Percentiles rank a stretch among this genome's conserved stretches.
Conservation (phyloP, 2,888 invertebrate genomes). For the Entomobrya proxima region DNA sequence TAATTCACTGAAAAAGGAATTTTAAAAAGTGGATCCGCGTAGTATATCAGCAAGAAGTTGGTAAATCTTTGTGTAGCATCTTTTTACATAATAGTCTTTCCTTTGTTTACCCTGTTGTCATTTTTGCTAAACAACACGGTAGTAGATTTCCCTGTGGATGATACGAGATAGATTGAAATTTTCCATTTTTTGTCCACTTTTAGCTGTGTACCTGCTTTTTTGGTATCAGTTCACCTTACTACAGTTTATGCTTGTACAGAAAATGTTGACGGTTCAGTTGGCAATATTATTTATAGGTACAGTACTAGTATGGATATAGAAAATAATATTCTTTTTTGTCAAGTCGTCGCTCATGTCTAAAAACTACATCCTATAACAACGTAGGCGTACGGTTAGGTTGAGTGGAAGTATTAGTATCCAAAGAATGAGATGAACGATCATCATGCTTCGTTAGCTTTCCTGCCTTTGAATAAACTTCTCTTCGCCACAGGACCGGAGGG, state of each 20-base stretch:
- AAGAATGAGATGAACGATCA: not conserved
- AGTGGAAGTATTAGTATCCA: not conserved
- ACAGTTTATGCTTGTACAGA: not conserved
- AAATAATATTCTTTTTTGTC: not conserved
- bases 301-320: not conserved
- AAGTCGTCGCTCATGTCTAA: not conserved
- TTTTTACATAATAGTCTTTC: not conserved
- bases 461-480: constrained; percentile 11
- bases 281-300: not conserved
- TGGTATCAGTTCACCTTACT: not conserved
- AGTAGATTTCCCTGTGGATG: constrained; percentile 31
- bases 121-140: constrained; percentile 18
- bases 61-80: not conserved
- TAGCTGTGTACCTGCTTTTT: not conserved
- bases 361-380: not conserved
- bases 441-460: constrained; percentile 47
- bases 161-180: constrained; percentile 39
- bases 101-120: not conserved
- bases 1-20: not conserved
- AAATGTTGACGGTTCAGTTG: not conserved
- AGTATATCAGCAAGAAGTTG: not conserved
- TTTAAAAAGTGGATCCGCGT: not conserved
- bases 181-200: constrained; percentile 11
- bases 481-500: constrained; percentile 25
- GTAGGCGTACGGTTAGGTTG: not conserved